phyloP scores from a whole-genome alignment of 2,113 vertebrate genomes.

The Dicentrarchus labrax region DNA sequence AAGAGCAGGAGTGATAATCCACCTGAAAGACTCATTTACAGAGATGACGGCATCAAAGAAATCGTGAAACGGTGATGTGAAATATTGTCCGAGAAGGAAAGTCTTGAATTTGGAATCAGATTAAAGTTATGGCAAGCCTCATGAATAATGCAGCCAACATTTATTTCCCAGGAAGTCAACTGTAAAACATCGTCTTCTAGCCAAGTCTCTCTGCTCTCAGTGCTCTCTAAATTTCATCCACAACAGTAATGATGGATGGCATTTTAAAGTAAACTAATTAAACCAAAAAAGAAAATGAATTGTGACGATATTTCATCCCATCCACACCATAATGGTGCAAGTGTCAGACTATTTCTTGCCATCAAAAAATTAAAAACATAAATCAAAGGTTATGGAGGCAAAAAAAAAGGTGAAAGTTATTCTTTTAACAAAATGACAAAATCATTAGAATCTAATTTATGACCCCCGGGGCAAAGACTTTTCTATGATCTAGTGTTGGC shows the following conservation, averaged over 20 bases:
- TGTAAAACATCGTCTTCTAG: conserved; percentile 86
- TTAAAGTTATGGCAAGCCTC: conserved; percentile 77
- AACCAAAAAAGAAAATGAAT: conserved; percentile 92
- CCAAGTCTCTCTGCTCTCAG: conserved; percentile 74
- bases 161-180: conserved; percentile 86
- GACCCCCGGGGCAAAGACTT: conserved; percentile 80
- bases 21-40: conserved; percentile 47
- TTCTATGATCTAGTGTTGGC: conserved; percentile 74
- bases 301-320: conserved; percentile 89
- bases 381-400: conserved; percentile 89
- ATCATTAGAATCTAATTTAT: conserved; percentile 91
- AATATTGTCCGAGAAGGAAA: conserved; percentile 69
- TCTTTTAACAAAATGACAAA: conserved; percentile 90
- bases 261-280: conserved; percentile 95
- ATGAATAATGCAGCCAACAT: conserved; percentile 89
- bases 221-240: conserved; percentile 88
- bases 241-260: conserved; percentile 91
- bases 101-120: conserved; percentile 78
- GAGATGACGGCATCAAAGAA: conserved; percentile 58
- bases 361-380: conserved; percentile 97
- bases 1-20: conserved; percentile 50
- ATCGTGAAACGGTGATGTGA: conserved; percentile 51
- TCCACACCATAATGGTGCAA: conserved; percentile 87
- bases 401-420: conserved; percentile 79
- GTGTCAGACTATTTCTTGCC: conserved; percentile 90